Conservation (phyloP, 2,797 vertebrate species). For the Siniperca undulata region DNA sequence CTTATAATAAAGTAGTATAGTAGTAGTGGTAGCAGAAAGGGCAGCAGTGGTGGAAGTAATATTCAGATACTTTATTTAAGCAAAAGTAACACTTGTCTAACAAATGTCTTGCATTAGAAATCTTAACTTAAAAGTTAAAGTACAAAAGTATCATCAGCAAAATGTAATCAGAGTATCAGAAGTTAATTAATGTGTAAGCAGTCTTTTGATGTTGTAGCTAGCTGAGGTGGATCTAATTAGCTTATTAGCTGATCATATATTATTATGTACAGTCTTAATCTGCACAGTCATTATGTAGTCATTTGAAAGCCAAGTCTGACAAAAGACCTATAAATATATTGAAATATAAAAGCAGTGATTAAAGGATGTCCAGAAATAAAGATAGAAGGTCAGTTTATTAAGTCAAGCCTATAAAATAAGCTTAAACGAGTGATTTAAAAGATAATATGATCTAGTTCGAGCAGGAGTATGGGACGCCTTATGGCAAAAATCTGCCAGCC, state of each 20-base stretch:
- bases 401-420: background rate
- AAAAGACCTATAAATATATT: no score
- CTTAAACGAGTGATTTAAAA: slow-evolving; percentile 5
- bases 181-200: no score
- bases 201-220: background rate
- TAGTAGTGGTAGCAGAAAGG: background rate
- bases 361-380: background rate
- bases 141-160: background rate
- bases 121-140: background rate
- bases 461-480: no score
- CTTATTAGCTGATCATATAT: background rate
- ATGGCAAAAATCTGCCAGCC: background rate
- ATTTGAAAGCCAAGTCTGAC: background rate
- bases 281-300: background rate
- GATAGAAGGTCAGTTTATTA: background rate
- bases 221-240: background rate
- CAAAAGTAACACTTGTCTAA: background rate
- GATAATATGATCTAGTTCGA: background rate
- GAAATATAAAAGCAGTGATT: background rate
- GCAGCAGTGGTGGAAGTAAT: background rate
- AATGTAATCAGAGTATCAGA: background rate
- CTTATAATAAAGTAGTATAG: no score
- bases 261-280: background rate
- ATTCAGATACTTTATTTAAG: background rate
- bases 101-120: background rate